Base-by-base conservation (phyloP, 2,888 invertebrate genomes). In the Molorchus minor region DNA sequence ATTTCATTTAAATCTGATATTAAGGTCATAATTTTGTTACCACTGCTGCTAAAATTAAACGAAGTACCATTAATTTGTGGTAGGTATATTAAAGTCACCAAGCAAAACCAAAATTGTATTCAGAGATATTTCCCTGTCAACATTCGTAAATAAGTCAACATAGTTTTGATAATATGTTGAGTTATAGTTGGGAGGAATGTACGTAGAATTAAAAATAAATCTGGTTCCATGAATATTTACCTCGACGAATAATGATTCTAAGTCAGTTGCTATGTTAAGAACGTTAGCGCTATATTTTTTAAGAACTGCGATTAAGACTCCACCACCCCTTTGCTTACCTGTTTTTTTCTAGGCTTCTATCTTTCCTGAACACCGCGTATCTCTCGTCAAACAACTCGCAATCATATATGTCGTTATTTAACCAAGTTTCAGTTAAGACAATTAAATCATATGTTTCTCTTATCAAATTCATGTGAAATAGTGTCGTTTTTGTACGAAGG, bases 281-380 rank as follows among this genome's bases (percentile, higher is more conserved):
- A n/a, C n/a, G n/a, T n/a, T n/a, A n/a, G n/a, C n/a, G n/a, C n/a
- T n/a, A n/a, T n/a, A n/a, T n/a, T n/a, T n/a, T n/a, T n/a, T n/a
- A n/a, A n/a, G n/a, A n/a, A n/a, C n/a, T n/a, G n/a, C n/a, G n/a
- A n/a, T n/a, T n/a, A n/a, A n/a, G n/a, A n/a, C n/a, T n/a, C n/a
- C n/a, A 10, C 36, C 36, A 35, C 35, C 35, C 36, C 36, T 13
- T n/a, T 1, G 13, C 13, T n/a, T 36, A 36, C 36, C 36, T 13
- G 36, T 36, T 2, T 5, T 12, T 1, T 5, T n/a, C 15, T 2
- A 36, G 13, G 16, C 16, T 16, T 16, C 36, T 2, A 12, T 36
- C 36, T 16, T n/a, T 36, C 36, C 36, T 36, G 15, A 36, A 36
- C 12, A 36, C 36, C 36, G 36, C 16, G 13, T 36, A 36, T 13